Conservation (phyloP, 1,140 invertebrate species). For the Coptotermes formosanus region DNA sequence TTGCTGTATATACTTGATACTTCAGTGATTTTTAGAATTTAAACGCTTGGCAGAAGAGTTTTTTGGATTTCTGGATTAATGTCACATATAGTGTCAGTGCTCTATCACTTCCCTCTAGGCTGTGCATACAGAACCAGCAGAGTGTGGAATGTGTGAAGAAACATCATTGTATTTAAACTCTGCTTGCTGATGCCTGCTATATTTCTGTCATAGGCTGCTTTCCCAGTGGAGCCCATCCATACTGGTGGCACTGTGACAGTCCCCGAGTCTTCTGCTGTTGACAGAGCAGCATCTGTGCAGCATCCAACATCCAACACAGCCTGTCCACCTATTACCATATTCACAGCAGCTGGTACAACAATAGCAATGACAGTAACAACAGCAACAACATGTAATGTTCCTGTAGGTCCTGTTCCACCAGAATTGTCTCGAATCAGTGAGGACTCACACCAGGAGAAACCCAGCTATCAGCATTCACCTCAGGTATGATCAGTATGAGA, state of each 20-base stretch:
- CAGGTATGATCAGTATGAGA: background rate
- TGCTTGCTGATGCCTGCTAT: background rate
- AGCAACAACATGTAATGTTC: background rate
- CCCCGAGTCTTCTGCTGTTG: conserved; percentile 39
- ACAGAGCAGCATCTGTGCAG: conserved; percentile 40
- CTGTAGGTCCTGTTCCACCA: conserved; percentile 42
- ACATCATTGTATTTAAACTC: background rate
- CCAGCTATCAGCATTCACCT: conserved; percentile 29
- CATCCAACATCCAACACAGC: background rate
- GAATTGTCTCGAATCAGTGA: conserved; percentile 59
- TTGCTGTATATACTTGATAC: no score
- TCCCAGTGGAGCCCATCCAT: conserved; percentile 15
- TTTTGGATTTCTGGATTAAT: no score
- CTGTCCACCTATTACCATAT: background rate
- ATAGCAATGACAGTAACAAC: background rate
- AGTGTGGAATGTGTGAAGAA: background rate
- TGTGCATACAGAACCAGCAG: no score
- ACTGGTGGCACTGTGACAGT: conserved; percentile 29
- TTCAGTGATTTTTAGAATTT: no score
- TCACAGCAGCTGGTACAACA: background rate
- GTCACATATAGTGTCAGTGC: no score
- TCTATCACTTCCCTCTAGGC: no score
- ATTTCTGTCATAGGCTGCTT: background rate
- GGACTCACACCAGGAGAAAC: conserved; percentile 49
- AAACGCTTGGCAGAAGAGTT: no score